Evolutionary conservation across 2,888 invertebrate species (phyloP), one percentile per base, ranked within the genome.

Genomic region (Auanema freiburgensis): DNA sequence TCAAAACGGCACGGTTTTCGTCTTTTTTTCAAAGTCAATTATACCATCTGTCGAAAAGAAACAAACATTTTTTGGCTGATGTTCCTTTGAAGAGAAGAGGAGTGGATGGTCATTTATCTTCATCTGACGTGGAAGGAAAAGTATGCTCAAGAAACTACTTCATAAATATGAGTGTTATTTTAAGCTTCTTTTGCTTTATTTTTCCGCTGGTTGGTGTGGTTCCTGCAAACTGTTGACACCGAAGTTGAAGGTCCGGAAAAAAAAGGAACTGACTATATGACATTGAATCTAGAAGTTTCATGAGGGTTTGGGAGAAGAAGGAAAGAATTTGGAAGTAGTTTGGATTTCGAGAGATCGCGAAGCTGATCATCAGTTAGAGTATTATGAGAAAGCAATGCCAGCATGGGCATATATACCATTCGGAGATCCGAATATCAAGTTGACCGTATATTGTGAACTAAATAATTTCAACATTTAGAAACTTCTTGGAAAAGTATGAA

Each of bases 161-260:
- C 4, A 18, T 5, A 8, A 46, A 46, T 18, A 46, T 33, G 33
- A 33, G 33, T 8, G 8, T 41, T 5, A 14, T 43, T 60, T 56
- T 46, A 60, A 79, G 79, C 65, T 67, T 4, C 60, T 79, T 14
- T 66, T 80, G 5, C 53, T 80, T 18, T 80, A 79, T 57, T 80
- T 80, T 59, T 79, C 80, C 0, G 77, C 79, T 49, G 77, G 77
- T 11, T 80, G 80, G 80, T 80, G 80, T 60, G 70, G 71, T 5
- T 69, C 73, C 3, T 79, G 80, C 66, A 72, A 76, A 49, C 63
- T 71, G 21, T 63, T 80, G 55, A 80, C 80, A 8, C 80, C 80
- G 25, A 77, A 78, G 57, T 59, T 80, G 46, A 72, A 63, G 70
- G 75, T 73, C 10, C n/a, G 5, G 50, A 53, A 4, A 11, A 24